Base-by-base conservation (phyloP, 2,888 invertebrate genomes). In the Pyrrhia umbra region DNA sequence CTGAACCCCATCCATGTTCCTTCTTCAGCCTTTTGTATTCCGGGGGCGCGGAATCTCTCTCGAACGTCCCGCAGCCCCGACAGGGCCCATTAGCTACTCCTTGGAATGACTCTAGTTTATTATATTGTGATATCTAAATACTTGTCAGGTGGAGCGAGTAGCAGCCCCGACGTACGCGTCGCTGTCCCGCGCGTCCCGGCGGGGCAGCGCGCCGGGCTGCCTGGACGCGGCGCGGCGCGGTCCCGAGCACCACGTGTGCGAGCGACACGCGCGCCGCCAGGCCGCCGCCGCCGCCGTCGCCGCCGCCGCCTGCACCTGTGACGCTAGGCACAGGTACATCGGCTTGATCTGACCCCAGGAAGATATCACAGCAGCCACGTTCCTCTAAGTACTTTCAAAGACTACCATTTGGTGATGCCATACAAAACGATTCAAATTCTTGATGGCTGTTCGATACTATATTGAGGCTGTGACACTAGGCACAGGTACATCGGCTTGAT, bases 161-260 rank as follows among this genome's bases (percentile, higher is more conserved):
- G 94, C 96, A 6, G 96, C 96, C 0, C 96, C 96, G 1, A 97
- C 97, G 0, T 95, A 96, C 80, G 95, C 97, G 13, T 96, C 96
- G n/a, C 72, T 96, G 57, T 86, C 92, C 34, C 96, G 96, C 2
- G 90, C 95, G 34, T 23, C 75, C 52, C 89, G 93, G 0, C 91
- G 91, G 50, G 83, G 86, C 77, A 86, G 86, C 45, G 88, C 90
- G 77, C 89, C 90, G 50, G 87, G 81, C 34, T 78, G 76, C 27
- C 50, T 50, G 55, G 58, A 25, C 49, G 27, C 59, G 63, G 0
- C 40, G 37, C 39, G 23, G 45, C 2, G 43, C 49, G 5, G 43
- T 27, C 34, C 68, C 6, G 39, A 64, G 40, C 72, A 60, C 66
- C 62, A 57, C 71, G 84, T 86, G 62, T 91, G 93, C 84, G 85